Conservation (phyloP, 2,113 vertebrate genomes). For the Chionis minor region DNA sequence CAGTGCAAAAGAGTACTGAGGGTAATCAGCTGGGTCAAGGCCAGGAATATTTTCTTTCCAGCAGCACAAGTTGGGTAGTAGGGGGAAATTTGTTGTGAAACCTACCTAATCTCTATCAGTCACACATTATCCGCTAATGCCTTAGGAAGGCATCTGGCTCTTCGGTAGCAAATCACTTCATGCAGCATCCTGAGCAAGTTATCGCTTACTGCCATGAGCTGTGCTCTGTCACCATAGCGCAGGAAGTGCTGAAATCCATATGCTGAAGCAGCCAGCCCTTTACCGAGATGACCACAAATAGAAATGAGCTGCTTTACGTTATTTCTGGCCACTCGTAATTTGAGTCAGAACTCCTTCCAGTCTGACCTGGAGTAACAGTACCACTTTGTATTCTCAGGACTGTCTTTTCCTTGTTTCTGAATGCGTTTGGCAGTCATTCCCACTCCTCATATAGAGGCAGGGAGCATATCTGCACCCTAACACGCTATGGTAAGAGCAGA, state of each 20-base stretch:
- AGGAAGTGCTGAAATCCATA: slow-evolving; percentile 9
- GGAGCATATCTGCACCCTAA: background rate
- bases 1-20: background rate
- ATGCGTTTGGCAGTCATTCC: background rate
- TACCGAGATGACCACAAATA: background rate
- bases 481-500: background rate
- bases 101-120: background rate
- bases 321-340: background rate
- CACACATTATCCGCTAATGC: background rate
- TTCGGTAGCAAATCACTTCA: background rate
- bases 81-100: background rate
- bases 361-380: background rate
- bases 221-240: background rate
- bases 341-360: background rate
- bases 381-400: background rate
- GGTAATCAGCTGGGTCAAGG: background rate
- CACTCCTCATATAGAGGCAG: background rate
- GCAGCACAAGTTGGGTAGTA: background rate
- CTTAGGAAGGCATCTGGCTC: background rate
- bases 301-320: background rate
- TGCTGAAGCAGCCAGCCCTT: background rate
- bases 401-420: background rate
- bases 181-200: background rate
- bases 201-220: background rate
- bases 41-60: background rate